phyloP scores from a whole-genome alignment of 2,888 invertebrate genomes.

The Agrochola circellaris region DNA sequence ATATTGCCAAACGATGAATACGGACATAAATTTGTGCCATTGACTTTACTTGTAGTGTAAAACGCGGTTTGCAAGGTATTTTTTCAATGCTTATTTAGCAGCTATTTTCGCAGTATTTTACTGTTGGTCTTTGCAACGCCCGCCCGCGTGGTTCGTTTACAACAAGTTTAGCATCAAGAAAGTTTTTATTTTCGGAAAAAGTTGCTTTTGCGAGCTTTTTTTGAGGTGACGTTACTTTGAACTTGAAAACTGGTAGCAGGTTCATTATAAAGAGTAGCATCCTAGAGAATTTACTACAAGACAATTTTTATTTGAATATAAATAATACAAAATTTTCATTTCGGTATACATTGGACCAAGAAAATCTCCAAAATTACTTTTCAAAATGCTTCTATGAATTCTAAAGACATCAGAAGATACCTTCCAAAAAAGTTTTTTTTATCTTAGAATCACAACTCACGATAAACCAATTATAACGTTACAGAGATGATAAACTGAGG shows the following conservation, averaged over 20 bases:
- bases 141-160: neutral
- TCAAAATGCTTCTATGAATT: neutral
- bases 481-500: slow-evolving; percentile 73
- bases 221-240: neutral
- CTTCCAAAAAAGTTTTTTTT: slow-evolving; percentile 24
- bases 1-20: slow-evolving; percentile 63
- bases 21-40: slow-evolving; percentile 46
- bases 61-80: neutral
- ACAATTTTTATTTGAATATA: neutral
- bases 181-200: neutral
- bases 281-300: neutral
- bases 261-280: too few relatives aligned
- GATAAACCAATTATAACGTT: slow-evolving; percentile 74
- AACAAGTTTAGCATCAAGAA: neutral
- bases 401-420: slow-evolving; percentile 4
- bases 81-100: neutral
- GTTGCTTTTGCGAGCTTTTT: neutral
- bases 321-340: neutral
- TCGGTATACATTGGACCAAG: neutral
- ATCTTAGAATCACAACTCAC: slow-evolving; percentile 62
- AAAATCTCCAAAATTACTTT: neutral
- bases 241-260: neutral
- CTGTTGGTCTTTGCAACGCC: neutral
- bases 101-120: slow-evolving; percentile 1
- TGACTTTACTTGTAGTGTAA: slow-evolving; percentile 32